Evolutionary conservation across 23 tunicate species (phyloP).

Genomic region (Botrylloides violaceus): DNA sequence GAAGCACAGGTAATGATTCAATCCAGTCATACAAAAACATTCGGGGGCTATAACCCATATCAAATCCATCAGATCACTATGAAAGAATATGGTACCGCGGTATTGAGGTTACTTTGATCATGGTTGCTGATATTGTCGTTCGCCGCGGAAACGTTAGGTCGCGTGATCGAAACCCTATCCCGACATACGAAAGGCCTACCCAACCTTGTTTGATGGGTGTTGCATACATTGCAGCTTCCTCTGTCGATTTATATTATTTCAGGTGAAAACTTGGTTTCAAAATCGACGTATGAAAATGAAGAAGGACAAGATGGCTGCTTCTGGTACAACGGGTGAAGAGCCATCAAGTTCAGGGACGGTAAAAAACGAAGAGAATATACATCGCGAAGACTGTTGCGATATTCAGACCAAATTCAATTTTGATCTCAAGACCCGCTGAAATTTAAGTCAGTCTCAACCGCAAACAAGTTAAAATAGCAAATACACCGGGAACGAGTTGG

Average conservation of each 20-base stretch:
- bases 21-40: too few relatives aligned
- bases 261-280: slow-evolving; percentile 71
- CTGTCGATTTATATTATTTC: background rate
- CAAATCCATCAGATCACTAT: too few relatives aligned
- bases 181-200: too few relatives aligned
- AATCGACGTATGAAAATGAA: slow-evolving; percentile 53
- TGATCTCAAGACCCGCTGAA: background rate
- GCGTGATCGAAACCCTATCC: too few relatives aligned
- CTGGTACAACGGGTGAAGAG: background rate
- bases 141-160: too few relatives aligned
- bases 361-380: too few relatives aligned
- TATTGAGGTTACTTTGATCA: too few relatives aligned
- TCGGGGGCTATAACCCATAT: too few relatives aligned
- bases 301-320: slow-evolving; percentile 20
- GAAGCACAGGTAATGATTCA: slow-evolving; percentile 84
- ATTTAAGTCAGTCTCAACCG: background rate
- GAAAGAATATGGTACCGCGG: too few relatives aligned
- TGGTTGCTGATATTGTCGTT: too few relatives aligned
- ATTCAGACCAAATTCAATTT: too few relatives aligned
- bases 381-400: too few relatives aligned
- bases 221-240: background rate
- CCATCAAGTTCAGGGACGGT: background rate
- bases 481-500: slow-evolving; percentile 1
- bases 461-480: background rate
- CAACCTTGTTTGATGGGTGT: background rate